phyloP scores from a whole-genome alignment of 2,113 vertebrate species.

The Coturnix japonica region DNA sequence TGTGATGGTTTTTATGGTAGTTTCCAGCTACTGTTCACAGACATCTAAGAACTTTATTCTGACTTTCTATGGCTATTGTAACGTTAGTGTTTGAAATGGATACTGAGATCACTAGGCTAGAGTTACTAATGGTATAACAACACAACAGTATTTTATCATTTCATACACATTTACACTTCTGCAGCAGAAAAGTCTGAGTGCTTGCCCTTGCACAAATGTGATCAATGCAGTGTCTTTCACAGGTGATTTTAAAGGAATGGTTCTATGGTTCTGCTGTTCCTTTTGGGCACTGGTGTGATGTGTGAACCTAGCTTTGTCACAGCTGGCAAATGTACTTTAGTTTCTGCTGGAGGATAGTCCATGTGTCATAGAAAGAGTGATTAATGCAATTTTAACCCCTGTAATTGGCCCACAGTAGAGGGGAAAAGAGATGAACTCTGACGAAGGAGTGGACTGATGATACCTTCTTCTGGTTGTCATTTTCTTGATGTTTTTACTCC shows the following conservation, averaged over 20 bases:
- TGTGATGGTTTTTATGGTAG: background rate
- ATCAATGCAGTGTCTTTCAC: background rate
- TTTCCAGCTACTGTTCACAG: background rate
- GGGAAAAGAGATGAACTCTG: background rate
- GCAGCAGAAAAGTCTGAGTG: background rate
- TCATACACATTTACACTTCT: background rate
- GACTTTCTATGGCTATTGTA: background rate
- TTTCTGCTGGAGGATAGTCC: background rate
- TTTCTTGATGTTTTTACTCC: background rate
- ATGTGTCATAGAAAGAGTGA: background rate
- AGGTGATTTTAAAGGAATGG: background rate
- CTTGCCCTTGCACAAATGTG: background rate
- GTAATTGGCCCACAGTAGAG: background rate
- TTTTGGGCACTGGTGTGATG: background rate
- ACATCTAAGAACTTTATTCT: background rate
- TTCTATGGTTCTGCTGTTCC: background rate
- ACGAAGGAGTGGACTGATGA: background rate
- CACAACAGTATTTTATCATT: background rate
- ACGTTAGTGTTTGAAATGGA: background rate
- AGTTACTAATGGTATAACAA: background rate
- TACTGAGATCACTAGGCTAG: background rate
- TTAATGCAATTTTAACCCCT: background rate
- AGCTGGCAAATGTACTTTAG: background rate
- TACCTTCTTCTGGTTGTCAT: background rate
- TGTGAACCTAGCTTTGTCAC: background rate